These are phyloP conservation scores for Eucidaris tribuloides DNA, from an alignment of 35 echinoderm and acorn worm species.

Conservation along the genomic window DNA sequence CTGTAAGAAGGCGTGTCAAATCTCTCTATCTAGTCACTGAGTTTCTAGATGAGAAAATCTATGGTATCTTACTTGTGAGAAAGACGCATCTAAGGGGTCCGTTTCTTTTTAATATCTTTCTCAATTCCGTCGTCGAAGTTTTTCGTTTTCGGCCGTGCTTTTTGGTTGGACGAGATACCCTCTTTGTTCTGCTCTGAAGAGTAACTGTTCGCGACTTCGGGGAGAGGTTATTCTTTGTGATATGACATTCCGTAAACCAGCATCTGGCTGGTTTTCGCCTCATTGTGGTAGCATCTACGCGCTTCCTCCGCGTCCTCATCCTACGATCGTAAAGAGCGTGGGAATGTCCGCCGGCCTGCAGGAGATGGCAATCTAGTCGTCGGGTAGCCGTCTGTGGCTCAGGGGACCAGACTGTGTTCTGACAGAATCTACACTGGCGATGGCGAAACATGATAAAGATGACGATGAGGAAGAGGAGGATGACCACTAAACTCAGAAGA, in stretches of 20 bases:
- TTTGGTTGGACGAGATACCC: background rate
- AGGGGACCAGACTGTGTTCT: background rate
- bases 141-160: background rate
- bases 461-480: slow-evolving; percentile 45
- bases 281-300: too few relatives aligned
- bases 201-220: background rate
- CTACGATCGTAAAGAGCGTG: background rate
- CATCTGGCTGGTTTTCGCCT: background rate
- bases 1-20: background rate
- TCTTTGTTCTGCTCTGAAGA: background rate
- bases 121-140: background rate
- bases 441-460: slow-evolving; percentile 37
- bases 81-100: background rate
- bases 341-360: slow-evolving; percentile 15
- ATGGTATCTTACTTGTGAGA: background rate
- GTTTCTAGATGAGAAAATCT: background rate
- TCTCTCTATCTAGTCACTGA: background rate
- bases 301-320: slow-evolving; percentile 31
- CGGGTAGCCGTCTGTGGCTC: slow-evolving; percentile 38
- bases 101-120: slow-evolving; percentile 9
- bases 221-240: background rate
- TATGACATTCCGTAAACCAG: background rate
- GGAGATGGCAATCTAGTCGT: slow-evolving; percentile 13
- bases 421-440: slow-evolving; percentile 38
- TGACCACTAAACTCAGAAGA: slow-evolving; percentile 39